Evolutionary conservation across 1,140 invertebrate species (phyloP).

Genomic region (Polypedilum vanderplanki): DNA sequence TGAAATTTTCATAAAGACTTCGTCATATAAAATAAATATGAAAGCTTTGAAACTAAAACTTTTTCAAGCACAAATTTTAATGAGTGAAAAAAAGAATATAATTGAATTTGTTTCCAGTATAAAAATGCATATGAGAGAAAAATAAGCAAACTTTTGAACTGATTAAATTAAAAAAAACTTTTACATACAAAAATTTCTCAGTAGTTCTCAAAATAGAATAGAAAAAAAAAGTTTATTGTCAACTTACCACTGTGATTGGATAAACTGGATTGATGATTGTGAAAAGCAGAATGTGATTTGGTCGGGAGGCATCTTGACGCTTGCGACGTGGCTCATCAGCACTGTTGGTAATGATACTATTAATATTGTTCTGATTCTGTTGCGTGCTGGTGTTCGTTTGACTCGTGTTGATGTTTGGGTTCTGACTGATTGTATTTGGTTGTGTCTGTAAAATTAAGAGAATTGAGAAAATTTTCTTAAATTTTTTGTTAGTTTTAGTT

Average conservation of each 20-base stretch:
- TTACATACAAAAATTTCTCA: no score
- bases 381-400: neutral
- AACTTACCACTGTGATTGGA: conserved; percentile 97
- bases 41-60: no score
- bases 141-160: no score
- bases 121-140: no score
- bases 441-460: conserved; percentile 19
- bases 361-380: conserved; percentile 22
- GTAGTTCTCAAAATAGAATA: neutral
- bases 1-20: no score
- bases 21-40: no score
- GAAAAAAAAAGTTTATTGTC: conserved; percentile 8
- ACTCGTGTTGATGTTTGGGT: conserved; percentile 24
- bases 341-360: conserved; percentile 25
- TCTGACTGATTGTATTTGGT: conserved; percentile 28
- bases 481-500: neutral
- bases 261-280: conserved; percentile 96
- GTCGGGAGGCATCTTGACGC: conserved; percentile 55
- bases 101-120: no score
- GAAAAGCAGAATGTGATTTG: conserved; percentile 90
- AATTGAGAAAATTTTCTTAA: neutral
- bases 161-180: no score
- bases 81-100: no score
- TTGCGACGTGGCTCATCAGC: conserved; percentile 57
- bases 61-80: no score